phyloP scores from a whole-genome alignment of 2,797 vertebrate genomes.

The Alauda arvensis region DNA sequence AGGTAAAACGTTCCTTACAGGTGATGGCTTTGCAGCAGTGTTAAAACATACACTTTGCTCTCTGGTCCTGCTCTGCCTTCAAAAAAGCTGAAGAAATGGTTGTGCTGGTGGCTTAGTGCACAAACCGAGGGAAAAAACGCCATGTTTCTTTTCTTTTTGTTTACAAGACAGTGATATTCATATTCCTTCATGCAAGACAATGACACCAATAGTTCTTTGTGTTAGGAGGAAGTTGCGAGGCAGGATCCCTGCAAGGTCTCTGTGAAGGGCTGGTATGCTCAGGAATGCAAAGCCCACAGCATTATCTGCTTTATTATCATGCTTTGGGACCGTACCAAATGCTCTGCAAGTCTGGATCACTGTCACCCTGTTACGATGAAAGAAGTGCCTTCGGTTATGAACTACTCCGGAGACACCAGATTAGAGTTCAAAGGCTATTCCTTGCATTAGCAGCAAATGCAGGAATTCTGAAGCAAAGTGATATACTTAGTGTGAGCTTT shows the following conservation, averaged over 20 bases:
- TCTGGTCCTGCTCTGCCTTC: not conserved
- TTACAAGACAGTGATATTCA: not conserved
- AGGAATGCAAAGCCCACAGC: not conserved
- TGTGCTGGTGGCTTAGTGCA: not conserved
- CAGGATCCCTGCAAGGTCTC: not conserved
- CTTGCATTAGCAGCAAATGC: slow-evolving; percentile 46
- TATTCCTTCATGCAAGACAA: not conserved
- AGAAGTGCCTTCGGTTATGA: slow-evolving; percentile 50
- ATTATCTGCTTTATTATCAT: slow-evolving; percentile 53
- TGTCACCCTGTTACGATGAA: slow-evolving; percentile 57
- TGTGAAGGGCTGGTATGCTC: not conserved
- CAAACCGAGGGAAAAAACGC: not conserved
- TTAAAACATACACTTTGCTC: not conserved
- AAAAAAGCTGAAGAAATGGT: not conserved
- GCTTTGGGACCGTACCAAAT: slow-evolving; percentile 47
- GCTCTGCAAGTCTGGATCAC: slow-evolving; percentile 34
- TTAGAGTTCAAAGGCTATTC: slow-evolving; percentile 59
- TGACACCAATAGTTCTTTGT: not conserved
- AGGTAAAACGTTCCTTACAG: not conserved
- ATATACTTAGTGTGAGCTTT: slow-evolving; percentile 27
- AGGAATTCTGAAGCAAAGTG: slow-evolving; percentile 51
- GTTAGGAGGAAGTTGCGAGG: not conserved
- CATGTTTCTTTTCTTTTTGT: not conserved
- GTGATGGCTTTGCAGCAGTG: not conserved
- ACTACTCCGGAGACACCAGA: slow-evolving; percentile 40